A percentile compares a stretch with the other conserved stretches of the same genome.
Evolutionary conservation across 53 echinoderm and acorn worm genomes (phyloP).

Genomic region (Hippasteria phrygiana): DNA sequence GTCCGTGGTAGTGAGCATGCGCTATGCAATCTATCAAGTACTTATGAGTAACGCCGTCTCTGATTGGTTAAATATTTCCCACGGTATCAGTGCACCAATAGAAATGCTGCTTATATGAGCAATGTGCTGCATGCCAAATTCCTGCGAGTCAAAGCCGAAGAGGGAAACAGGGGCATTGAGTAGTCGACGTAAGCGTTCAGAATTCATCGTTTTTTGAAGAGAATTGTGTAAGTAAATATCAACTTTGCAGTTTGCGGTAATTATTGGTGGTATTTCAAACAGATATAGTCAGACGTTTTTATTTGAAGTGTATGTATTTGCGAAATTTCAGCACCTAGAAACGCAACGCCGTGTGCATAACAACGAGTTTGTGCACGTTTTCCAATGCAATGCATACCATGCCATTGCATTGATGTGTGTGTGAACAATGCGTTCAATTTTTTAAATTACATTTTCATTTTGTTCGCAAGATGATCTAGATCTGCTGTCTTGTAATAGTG

Average conservation of each 20-base stretch:
- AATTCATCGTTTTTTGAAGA: conserved; percentile 1
- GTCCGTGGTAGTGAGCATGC: conserved; percentile 64
- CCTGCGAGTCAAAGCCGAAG: conserved; percentile 64
- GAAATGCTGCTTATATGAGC: conserved; percentile 30
- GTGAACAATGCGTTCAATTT: background rate
- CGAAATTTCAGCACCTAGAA: conserved; percentile 67
- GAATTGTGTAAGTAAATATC: conserved; percentile 4
- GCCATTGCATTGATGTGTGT: too few relatives aligned
- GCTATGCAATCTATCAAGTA: conserved; percentile 57
- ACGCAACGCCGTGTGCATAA: conserved; percentile 81
- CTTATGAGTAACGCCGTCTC: conserved; percentile 40
- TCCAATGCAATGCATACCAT: background rate
- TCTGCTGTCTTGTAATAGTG: too few relatives aligned
- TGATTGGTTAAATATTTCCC: conserved; percentile 71
- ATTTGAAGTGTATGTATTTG: background rate
- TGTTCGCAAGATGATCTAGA: too few relatives aligned
- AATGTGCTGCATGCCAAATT: conserved; percentile 61
- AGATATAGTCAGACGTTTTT: background rate
- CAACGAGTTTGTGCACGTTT: conserved; percentile 66
- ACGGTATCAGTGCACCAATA: conserved; percentile 68
- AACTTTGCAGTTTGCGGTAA: background rate
- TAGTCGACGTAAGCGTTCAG: conserved; percentile 21
- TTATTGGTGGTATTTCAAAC: background rate
- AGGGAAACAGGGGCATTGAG: conserved; percentile 10
- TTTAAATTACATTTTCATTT: too few relatives aligned